These are phyloP conservation scores for Chanos chanos DNA, from an alignment of 2,797 vertebrate species.

Conservation along the genomic window DNA sequence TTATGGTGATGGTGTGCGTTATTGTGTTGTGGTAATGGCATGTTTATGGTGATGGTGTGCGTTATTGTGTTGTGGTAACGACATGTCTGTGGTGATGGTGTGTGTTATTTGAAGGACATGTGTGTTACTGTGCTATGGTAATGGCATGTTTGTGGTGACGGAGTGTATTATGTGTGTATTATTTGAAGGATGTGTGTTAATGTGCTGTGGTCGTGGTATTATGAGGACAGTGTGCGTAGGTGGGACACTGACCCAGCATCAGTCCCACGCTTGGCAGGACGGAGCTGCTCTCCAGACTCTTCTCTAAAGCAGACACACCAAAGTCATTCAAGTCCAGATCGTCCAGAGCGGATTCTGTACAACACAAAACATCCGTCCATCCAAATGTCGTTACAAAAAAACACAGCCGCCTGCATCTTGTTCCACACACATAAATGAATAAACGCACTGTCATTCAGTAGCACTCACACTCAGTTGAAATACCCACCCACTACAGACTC, in stretches of 20 bases:
- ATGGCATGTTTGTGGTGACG: not conserved
- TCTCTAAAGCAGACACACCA: conserved; percentile 90
- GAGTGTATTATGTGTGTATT: not conserved
- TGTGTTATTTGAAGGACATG: not conserved
- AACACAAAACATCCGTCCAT: too few relatives aligned
- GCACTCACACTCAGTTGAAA: not conserved
- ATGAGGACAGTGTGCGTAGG: not conserved
- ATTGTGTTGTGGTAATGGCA: too few relatives aligned
- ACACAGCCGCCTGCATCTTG: too few relatives aligned
- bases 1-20: too few relatives aligned
- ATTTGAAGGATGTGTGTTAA: not conserved
- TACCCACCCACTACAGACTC: conserved; percentile 95
- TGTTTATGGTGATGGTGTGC: too few relatives aligned
- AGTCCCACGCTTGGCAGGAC: conserved; percentile 80
- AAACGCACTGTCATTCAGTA: not conserved
- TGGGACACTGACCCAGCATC: conserved; percentile 82
- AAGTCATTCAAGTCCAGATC: conserved; percentile 95
- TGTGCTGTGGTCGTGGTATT: not conserved
- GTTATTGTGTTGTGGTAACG: too few relatives aligned
- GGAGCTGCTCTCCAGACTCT: conserved; percentile 86
- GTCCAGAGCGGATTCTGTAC: conserved; percentile 95
- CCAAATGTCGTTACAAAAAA: too few relatives aligned
- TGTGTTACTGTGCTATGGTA: not conserved
- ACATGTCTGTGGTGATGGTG: too few relatives aligned
- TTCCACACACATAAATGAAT: not conserved